Conservation (phyloP, 2,888 invertebrate genomes). For the Orchesellides sinensis region DNA sequence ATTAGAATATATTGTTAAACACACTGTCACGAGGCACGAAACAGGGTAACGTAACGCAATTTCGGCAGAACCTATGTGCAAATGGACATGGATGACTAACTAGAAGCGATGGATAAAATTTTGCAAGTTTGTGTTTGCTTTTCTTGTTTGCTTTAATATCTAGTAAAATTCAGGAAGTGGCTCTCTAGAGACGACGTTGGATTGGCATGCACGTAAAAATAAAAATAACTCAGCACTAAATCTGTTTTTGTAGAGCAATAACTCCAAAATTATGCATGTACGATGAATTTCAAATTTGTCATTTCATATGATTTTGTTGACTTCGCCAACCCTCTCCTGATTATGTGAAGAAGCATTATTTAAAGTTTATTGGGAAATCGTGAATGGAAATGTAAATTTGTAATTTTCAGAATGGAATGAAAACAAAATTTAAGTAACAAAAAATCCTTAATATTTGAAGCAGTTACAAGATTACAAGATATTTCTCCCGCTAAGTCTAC, state of each 20-base stretch:
- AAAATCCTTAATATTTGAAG: background rate
- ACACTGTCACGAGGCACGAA: no score
- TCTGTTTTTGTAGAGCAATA: background rate
- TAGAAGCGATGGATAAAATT: conserved; percentile 3
- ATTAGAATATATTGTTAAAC: no score
- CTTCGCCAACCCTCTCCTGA: no score
- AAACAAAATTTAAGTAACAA: background rate
- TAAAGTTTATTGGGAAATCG: background rate
- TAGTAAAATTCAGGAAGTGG: conserved; percentile 3
- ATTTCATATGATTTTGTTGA: no score
- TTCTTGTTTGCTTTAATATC: background rate
- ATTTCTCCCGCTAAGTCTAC: background rate
- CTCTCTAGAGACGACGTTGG: background rate
- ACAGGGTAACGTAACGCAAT: background rate
- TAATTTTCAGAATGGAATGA: background rate
- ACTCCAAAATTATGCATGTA: background rate
- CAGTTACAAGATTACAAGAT: background rate
- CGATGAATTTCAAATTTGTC: background rate
- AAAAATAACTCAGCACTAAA: background rate
- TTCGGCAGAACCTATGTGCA: background rate
- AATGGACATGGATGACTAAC: conserved; percentile 3
- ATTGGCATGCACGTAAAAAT: background rate
- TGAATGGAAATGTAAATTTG: background rate
- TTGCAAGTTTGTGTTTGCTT: conserved; percentile 3
- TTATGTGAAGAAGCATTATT: no score